Evolutionary conservation across 2,797 vertebrate species (phyloP), one percentile per base, ranked within the genome.

Genomic region (Trematomus bernacchii): DNA sequence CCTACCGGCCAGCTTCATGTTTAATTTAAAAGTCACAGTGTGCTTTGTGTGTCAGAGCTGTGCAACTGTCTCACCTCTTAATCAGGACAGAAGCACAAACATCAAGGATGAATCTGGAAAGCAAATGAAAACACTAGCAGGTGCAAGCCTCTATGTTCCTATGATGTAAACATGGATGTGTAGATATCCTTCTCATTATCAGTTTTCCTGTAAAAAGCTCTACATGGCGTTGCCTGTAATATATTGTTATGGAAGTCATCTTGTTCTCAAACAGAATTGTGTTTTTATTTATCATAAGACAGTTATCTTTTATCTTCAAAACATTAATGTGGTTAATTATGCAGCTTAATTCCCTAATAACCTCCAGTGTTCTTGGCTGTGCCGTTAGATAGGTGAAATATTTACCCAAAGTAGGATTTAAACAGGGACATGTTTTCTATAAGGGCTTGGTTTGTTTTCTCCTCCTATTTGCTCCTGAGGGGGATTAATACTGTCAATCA

Each of bases 401-500:
- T 94, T 92, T 92, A 91, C 85, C 84, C 90, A 91, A 94, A 94
- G 93, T 91, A 91, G 91, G 91, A 93, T 94, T 94, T 92, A 91
- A 93, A 93, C 93, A 92, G 86, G 90, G 89, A 91, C 91, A 93
- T 93, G 89, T 90, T 94, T 93, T 91, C 86, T 93, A 92, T 93
- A 94, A 89, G 94, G 90, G 85, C 91, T 88, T 58, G 84, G 87
- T 94, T 94, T 95, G 94, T 94, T 94, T 95, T 93, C 90, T 87
- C 87, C 79, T 92, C 90, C 92, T 92, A 93, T 95, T 95, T 89
- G 91, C 90, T 94, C 95, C 94, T 93, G 91, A 85, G 94, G 93
- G 95, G 95, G 95, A 96, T 96, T 96, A 96, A 91, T 90, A 79
- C 86, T 93, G 94, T 93, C 95, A 94, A 87, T 96, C 95, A 95